Conservation (phyloP, 2,888 invertebrate genomes). For the Lamellibrachia columna region DNA sequence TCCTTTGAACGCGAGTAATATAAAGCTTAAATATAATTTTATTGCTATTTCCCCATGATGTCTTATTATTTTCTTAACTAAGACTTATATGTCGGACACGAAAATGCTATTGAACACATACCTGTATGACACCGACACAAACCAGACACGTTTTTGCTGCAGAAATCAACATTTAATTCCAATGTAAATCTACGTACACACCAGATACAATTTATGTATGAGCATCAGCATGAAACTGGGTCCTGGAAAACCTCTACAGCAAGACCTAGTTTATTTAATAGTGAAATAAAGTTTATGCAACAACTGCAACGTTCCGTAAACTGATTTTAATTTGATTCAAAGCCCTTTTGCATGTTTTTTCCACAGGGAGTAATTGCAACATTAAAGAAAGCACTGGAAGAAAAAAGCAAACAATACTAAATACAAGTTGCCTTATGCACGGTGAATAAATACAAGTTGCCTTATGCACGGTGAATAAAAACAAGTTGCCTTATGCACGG, state of each 20-base stretch:
- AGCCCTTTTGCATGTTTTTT: neutral
- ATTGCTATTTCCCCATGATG: too few species aligned
- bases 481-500: too few species aligned
- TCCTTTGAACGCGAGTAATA: too few species aligned
- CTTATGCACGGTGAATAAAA: too few species aligned
- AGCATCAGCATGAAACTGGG: neutral
- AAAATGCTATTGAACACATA: neutral
- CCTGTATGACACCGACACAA: too few species aligned
- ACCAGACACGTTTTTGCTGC: neutral
- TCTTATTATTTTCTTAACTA: too few species aligned
- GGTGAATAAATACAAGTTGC: too few species aligned
- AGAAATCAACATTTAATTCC: conserved; percentile 5
- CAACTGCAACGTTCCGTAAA: neutral
- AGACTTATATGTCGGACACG: neutral
- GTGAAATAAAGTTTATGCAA: neutral
- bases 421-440: too few species aligned
- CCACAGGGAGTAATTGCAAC: too few species aligned
- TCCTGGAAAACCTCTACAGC: neutral
- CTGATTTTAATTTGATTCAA: neutral
- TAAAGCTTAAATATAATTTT: too few species aligned
- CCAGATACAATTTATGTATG: neutral
- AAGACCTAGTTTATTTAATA: neutral
- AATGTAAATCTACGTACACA: neutral
- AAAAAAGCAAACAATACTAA: too few species aligned
- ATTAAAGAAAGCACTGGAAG: too few species aligned